Evolutionary conservation across 2,113 vertebrate species (phyloP), one percentile per base, ranked within the genome.

Genomic region (Galbula dea): DNA sequence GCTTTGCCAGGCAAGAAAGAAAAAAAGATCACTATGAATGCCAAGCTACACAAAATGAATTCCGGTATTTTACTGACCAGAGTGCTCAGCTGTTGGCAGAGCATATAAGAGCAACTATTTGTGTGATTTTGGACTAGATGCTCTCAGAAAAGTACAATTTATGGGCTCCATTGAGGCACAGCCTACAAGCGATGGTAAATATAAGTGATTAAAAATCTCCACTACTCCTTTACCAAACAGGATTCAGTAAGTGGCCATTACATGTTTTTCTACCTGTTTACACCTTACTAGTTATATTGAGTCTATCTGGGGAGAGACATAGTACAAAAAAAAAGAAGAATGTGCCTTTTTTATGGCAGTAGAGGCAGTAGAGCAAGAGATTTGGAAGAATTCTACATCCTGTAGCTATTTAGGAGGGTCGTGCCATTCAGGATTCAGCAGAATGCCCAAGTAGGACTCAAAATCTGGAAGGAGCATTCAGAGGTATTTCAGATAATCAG

Each of bases 111-210:
- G 37, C 49, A 85, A 79, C 46, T 77, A 34, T 89, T 85, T 85
- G 74, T 79, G 34, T 49, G 72, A 84, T 84, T 84, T 89, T 79
- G 41, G 62, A 63, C n/a, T 86, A 30, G 24, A 24, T 86, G 29
- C 93, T 92, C 81, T 90, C 51, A 75, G 67, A 49, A 94, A 87
- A 95, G 16, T 75, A 61, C 7, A 69, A 62, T 82, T 90, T 82
- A 66, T 75, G 59, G 41, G 4, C 18, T 92, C 68, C 37, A 37
- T 19, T 83, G 57, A 48, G 27, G 29, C n/a, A 88, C 13, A 69
- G 48, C 16, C 32, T 58, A 66, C 1, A 0, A 75, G 27, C 51
- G 45, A 80, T 26, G 41, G 8, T 58, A 80, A 73, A 7, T 41
- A 6, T 29, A 59, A 66, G 36, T 39, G 32, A 20, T 78, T 85